Evolutionary conservation across 2,888 invertebrate genomes (phyloP).

Genomic region (Resseliella maxima): DNA sequence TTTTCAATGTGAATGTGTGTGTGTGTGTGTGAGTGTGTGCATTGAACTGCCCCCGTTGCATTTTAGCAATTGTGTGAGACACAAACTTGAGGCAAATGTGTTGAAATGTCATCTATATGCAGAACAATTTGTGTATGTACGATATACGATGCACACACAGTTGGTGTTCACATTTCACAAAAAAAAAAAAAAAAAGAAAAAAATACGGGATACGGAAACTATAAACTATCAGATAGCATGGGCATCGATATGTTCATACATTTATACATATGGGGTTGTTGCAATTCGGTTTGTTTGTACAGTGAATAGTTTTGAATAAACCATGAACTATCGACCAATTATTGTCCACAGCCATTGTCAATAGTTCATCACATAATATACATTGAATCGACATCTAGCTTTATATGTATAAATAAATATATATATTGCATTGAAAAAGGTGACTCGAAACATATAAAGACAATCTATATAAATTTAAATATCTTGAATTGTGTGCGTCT

Average conservation of each 20-base stretch:
- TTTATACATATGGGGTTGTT: too few relatives aligned
- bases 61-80: background rate
- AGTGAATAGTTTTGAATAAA: background rate
- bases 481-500: too few relatives aligned
- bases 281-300: slow-evolving; percentile 16
- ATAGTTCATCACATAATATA: slow-evolving; percentile 24
- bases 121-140: background rate
- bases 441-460: too few relatives aligned
- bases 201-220: slow-evolving; percentile 39
- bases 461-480: too few relatives aligned
- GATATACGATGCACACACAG: too few relatives aligned
- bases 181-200: background rate
- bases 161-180: too few relatives aligned
- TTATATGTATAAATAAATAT: too few relatives aligned
- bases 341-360: slow-evolving; percentile 3
- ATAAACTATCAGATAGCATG: background rate
- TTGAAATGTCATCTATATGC: slow-evolving; percentile 11
- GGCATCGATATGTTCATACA: background rate
- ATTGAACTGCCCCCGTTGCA: background rate
- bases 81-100: too few relatives aligned
- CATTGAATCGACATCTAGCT: background rate
- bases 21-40: background rate
- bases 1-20: background rate
- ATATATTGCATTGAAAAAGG: too few relatives aligned
- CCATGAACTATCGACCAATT: slow-evolving; percentile 35